Conservation (phyloP, 2,888 invertebrate species). For the Monopis laevigella region DNA sequence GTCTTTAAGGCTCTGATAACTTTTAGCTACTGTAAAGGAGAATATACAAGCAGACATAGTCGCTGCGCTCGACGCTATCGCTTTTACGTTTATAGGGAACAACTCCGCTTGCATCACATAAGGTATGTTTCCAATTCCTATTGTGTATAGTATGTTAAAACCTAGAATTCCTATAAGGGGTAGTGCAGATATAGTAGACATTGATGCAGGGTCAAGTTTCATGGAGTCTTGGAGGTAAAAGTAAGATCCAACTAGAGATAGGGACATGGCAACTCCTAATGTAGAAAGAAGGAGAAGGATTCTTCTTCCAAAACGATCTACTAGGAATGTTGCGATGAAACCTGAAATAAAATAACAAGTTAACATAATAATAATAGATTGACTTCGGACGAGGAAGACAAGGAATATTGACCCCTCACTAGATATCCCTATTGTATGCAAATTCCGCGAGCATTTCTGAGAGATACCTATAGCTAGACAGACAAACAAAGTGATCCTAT, state of each 20-base stretch:
- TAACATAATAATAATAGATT: too few species aligned
- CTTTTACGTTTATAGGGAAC: conserved; percentile 71
- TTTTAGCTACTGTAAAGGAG: conserved; percentile 67
- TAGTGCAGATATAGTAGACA: conserved; percentile 50
- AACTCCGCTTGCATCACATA: conserved; percentile 72
- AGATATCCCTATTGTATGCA: too few species aligned
- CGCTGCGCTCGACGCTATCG: conserved; percentile 65
- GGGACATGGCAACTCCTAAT: conserved; percentile 57
- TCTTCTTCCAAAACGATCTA: conserved; percentile 63
- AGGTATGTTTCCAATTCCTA: conserved; percentile 69
- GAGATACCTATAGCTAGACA: too few species aligned
- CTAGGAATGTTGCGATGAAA: conserved; percentile 54
- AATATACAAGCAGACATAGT: conserved; percentile 65
- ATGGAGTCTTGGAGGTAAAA: conserved; percentile 60
- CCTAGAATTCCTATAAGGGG: conserved; percentile 64
- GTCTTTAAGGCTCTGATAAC: conserved; percentile 66
- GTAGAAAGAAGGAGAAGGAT: conserved; percentile 64
- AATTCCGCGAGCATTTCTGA: too few species aligned
- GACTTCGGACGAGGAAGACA: too few species aligned
- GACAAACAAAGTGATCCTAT: too few species aligned
- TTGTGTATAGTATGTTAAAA: conserved; percentile 67
- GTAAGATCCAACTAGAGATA: conserved; percentile 58
- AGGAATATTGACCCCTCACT: too few species aligned
- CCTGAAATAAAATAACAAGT: conserved; percentile 46
- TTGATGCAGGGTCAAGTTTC: conserved; percentile 33